Evolutionary conservation across 2,888 invertebrate genomes (phyloP).

Genomic region (Auanema sp.): DNA sequence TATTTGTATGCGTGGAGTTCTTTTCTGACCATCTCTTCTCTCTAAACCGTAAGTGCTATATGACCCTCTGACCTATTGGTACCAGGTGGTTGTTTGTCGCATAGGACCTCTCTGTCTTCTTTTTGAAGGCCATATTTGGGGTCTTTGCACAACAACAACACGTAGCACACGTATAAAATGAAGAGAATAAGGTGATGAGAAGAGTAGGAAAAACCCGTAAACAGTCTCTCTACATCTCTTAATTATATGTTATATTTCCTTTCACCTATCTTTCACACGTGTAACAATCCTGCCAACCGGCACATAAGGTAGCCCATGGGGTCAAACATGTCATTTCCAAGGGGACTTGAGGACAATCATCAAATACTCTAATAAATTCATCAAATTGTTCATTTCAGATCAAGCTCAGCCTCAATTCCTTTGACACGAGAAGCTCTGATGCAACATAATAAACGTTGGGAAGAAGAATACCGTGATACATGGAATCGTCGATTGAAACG

Average conservation of each 20-base stretch:
- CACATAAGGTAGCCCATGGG: constrained; percentile 1
- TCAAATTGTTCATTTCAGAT: constrained; percentile 27
- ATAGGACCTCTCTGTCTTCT: constrained; percentile 7
- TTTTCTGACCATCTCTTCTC: too few species aligned
- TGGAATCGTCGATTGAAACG: constrained; percentile 49
- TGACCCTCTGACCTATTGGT: constrained; percentile 21
- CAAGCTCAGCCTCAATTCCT: constrained; percentile 34
- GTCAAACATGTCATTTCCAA: background rate
- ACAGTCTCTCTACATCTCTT: too few species aligned
- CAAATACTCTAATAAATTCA: constrained; percentile 6
- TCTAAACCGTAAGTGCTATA: too few species aligned
- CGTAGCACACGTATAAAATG: constrained; percentile 11
- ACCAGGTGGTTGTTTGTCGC: constrained; percentile 25
- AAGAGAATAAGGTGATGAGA: too few species aligned
- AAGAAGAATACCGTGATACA: constrained; percentile 55
- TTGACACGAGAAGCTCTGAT: constrained; percentile 56
- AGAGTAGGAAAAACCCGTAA: too few species aligned
- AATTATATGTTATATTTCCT: too few species aligned
- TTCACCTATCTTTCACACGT: background rate
- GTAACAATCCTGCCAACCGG: background rate
- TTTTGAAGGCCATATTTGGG: constrained; percentile 20
- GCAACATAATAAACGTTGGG: constrained; percentile 55
- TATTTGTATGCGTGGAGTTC: too few species aligned
- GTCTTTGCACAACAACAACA: constrained; percentile 18
- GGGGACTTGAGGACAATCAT: constrained; percentile 14